Base-by-base conservation (phyloP, 2,888 invertebrate species). In the Eupithecia inturbata region DNA sequence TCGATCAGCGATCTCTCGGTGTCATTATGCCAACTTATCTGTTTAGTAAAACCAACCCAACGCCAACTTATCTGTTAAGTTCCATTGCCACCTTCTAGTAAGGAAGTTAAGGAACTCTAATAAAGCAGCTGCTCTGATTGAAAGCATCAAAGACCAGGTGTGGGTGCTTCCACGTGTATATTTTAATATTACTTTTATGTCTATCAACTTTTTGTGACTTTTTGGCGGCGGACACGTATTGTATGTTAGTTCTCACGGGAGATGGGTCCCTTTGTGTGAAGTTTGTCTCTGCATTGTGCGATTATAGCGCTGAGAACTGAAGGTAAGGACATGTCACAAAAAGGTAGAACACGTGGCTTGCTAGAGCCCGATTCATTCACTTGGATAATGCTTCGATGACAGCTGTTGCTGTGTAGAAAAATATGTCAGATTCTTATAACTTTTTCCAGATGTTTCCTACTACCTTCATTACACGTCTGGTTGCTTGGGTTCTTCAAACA, bases 91-190 rank as follows among this genome's bases (percentile, higher is more conserved):
- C 1, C 26, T 22, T 39, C 22, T 14, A 12, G 39, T 22, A 66
- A 66, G 39, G 66, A 66, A 39, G 39, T 26, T 22, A 66, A 66
- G 39, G 66, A 66, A 39, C 66, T 26, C 66, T 66, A 66, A 66
- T 66, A 66, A 66, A 66, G 36, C 66, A 91, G 88, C 84, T 87
- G 88, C 84, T 84, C 79, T 81, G 89, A 90, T 91, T 90, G 86
- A 87, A 89, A 86, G 87, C 84, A 83, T 84, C 77, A 76, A 72
- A 67, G 62, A 84, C 88, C 92, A 90, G 91, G 90, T 92, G 92
- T 87, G 87, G 88, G 87, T 84, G 89, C 82, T 77, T 76, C 83
- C 90, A 89, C 89, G 89, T 91, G 89, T 85, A 83, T 83, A 77
- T 79, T 79, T 82, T 83, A 76, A 73, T 76, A 67, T 78, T n/a